Conservation (phyloP, 2,797 vertebrate genomes). For the Esox lucius region DNA sequence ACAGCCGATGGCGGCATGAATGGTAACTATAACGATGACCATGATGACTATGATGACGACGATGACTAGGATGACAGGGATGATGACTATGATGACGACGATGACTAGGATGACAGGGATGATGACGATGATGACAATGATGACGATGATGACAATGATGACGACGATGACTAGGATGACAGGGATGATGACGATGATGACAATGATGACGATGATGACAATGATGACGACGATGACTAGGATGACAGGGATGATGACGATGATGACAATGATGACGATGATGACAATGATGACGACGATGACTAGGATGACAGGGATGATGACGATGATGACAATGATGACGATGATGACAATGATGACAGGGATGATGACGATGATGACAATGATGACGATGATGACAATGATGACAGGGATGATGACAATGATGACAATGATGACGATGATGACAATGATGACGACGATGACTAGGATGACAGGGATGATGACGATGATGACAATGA, state of each 20-base stretch:
- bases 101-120: too few species aligned
- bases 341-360: too few species aligned
- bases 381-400: background rate
- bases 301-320: background rate
- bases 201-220: background rate
- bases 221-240: slow-evolving; percentile 3
- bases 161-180: background rate
- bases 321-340: background rate
- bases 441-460: too few species aligned
- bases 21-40: background rate
- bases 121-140: too few species aligned
- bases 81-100: background rate
- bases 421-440: too few species aligned
- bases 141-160: background rate
- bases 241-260: too few species aligned
- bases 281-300: background rate
- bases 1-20: background rate
- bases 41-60: background rate
- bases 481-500: too few species aligned
- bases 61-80: background rate
- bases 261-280: too few species aligned
- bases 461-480: too few species aligned
- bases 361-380: background rate
- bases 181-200: background rate
- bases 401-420: background rate